Base-by-base conservation (phyloP, 2,888 invertebrate genomes). In the Noctua janthe region DNA sequence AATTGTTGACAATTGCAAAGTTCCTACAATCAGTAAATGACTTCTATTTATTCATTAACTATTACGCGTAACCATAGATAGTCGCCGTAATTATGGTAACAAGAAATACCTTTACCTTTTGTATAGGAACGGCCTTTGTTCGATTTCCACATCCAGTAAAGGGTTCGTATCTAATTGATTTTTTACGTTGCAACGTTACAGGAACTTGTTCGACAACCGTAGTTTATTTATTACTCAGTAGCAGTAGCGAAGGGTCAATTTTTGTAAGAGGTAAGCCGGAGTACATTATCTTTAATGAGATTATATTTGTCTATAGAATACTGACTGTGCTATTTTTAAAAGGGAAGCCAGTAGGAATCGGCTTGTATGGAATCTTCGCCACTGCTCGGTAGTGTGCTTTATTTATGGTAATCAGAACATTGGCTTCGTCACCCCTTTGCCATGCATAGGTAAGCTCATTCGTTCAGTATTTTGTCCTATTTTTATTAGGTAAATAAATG, bases 61-160 rank as follows among this genome's bases (percentile, higher is more conserved):
- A 71, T 47, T 71, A 35, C 29, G 3, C 51, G 51, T n/a, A 82
- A 51, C 20, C 23, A 47, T 29, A 43, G 67, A 47, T 39, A 51
- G 67, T 35, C 62, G 29, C 29, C 35, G 54, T 83, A 76, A 76
- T 81, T 83, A 81, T 76, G 54, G 15, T 56, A 70, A 56, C 78
- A 81, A 81, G 83, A 81, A 82, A 76, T 76, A 23, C 23, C 39
- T 17, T 23, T 23, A 15, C 83, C 70, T 39, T 83, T 70, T 83
- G 67, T 72, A 49, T 49, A 47, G 20, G 5, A 43, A 17, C 47
- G n/a, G 59, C 11, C 82, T 83, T 82, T 82, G 54, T 82, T 82
- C 71, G 29, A 69, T 54, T 83, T 78, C 71, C 67, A 72, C 59
- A 51, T 49, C 51, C 47, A 69, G 17, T 51, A 39, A 72, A 67